Percentiles rank a stretch among this genome's conserved stretches.
phyloP scores from a whole-genome alignment of 2,888 invertebrate species.

The Ochropleura plecta region DNA sequence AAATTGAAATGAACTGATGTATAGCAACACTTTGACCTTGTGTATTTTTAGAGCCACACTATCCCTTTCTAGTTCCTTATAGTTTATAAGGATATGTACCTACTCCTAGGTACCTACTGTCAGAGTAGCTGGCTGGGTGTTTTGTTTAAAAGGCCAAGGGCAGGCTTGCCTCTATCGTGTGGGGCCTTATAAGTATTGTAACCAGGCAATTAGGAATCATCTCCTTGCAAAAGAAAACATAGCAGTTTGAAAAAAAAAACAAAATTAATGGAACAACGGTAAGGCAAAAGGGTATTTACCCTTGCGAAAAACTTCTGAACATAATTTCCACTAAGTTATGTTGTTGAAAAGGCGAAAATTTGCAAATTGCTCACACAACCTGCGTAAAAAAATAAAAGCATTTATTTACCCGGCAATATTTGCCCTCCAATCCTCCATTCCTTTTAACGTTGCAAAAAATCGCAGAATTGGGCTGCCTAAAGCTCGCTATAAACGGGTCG shows the following conservation, averaged over 20 bases:
- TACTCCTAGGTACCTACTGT: background rate
- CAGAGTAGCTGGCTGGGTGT: background rate
- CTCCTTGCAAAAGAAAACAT: background rate
- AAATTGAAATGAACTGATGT: background rate
- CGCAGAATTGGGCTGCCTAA: conserved; percentile 52
- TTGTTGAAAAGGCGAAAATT: conserved; percentile 22
- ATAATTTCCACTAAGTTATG: conserved; percentile 1
- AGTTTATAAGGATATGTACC: background rate
- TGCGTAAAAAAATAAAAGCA: conserved; percentile 28
- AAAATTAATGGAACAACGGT: background rate
- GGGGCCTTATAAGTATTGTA: background rate
- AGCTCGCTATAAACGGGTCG: conserved; percentile 58
- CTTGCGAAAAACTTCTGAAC: conserved; percentile 7
- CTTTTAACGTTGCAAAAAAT: conserved; percentile 56
- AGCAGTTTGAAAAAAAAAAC: background rate
- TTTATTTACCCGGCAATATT: conserved; percentile 53
- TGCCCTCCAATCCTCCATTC: conserved; percentile 34
- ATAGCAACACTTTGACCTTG: conserved; percentile 16
- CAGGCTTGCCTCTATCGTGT: background rate
- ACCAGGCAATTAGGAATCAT: background rate
- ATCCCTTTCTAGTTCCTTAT: background rate
- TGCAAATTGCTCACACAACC: conserved; percentile 32
- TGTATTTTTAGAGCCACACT: background rate
- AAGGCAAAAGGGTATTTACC: background rate
- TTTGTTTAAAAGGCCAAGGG: conserved; percentile 9